A percentile compares a stretch with the other conserved stretches of the same genome.
Conservation (phyloP, 30 jellyfish, hydroid and myxozoan genomes). For the Aurelia aurita complex sp. Pacific region DNA sequence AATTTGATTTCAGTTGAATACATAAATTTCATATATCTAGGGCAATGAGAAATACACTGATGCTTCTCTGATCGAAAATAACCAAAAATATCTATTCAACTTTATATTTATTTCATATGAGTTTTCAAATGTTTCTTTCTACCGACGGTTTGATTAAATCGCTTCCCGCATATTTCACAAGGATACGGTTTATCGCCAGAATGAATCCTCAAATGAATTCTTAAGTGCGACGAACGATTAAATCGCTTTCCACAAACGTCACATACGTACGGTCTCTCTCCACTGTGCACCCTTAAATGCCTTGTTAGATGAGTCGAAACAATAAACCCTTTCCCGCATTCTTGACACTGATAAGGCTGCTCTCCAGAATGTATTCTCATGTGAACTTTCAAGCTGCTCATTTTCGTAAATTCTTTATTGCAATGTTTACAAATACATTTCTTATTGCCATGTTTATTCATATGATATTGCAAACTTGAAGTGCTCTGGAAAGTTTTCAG, state of each 20-base stretch:
- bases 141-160: slow-evolving; percentile 59
- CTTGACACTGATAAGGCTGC: slow-evolving; percentile 70
- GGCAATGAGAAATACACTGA: too few relatives aligned
- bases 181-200: slow-evolving; percentile 74
- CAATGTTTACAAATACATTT: slow-evolving; percentile 49
- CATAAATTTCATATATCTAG: too few relatives aligned
- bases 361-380: slow-evolving; percentile 69
- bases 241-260: slow-evolving; percentile 70
- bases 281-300: slow-evolving; percentile 64
- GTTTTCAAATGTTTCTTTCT: slow-evolving; percentile 59
- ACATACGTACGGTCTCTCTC: slow-evolving; percentile 66
- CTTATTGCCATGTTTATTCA: slow-evolving; percentile 34
- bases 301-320: slow-evolving; percentile 63
- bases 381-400: slow-evolving; percentile 72
- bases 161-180: slow-evolving; percentile 58
- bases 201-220: slow-evolving; percentile 66
- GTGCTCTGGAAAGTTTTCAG: slow-evolving; percentile 38
- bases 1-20: too few relatives aligned
- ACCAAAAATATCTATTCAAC: background rate
- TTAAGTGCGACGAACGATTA: slow-evolving; percentile 59
- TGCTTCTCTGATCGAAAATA: too few relatives aligned
- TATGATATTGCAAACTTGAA: slow-evolving; percentile 53
- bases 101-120: slow-evolving; percentile 20
- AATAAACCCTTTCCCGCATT: slow-evolving; percentile 68
- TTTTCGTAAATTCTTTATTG: slow-evolving; percentile 63